Evolutionary conservation across 2,113 vertebrate genomes (phyloP).

Genomic region (Prionailurus bengalensis): DNA sequence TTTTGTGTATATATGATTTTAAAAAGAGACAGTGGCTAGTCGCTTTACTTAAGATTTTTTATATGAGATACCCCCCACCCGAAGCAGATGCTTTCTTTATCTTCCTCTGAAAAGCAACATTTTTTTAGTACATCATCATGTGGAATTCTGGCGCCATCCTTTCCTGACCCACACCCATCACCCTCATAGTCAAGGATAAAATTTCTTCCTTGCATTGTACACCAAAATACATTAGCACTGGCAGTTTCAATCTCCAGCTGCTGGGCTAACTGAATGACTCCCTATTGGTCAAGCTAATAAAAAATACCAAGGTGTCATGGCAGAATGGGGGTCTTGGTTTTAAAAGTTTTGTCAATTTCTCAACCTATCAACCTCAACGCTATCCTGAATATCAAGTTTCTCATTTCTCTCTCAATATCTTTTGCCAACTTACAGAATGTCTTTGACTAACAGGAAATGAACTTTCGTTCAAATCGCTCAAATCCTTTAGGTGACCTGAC

Average conservation of each 20-base stretch:
- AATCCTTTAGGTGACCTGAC: slow-evolving; percentile 59
- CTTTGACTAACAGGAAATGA: slow-evolving; percentile 74
- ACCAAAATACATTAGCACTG: not conserved
- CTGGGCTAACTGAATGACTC: not conserved
- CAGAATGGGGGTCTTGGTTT: slow-evolving; percentile 74
- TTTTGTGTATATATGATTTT: slow-evolving; percentile 45
- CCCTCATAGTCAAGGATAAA: slow-evolving; percentile 59
- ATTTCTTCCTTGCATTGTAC: slow-evolving; percentile 18
- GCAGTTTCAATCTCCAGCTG: not conserved
- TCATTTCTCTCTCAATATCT: slow-evolving; percentile 58
- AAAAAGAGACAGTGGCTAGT: slow-evolving; percentile 66
- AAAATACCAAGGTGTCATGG: slow-evolving; percentile 44
- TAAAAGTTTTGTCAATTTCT: slow-evolving; percentile 41
- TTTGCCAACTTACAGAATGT: slow-evolving; percentile 75
- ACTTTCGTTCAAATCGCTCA: slow-evolving; percentile 70
- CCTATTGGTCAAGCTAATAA: not conserved
- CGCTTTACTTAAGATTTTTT: slow-evolving; percentile 65
- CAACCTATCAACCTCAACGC: slow-evolving; percentile 70
- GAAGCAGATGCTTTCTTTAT: slow-evolving; percentile 40
- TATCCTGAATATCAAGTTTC: slow-evolving; percentile 60
- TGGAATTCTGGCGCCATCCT: slow-evolving; percentile 55
- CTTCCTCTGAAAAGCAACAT: slow-evolving; percentile 66
- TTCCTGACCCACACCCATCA: slow-evolving; percentile 40
- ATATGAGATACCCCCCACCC: slow-evolving; percentile 53
- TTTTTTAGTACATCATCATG: slow-evolving; percentile 58